A percentile compares a stretch with the other conserved stretches of the same genome.
Evolutionary conservation across 2,888 invertebrate species (phyloP).

Genomic region (Parnassius apollo): DNA sequence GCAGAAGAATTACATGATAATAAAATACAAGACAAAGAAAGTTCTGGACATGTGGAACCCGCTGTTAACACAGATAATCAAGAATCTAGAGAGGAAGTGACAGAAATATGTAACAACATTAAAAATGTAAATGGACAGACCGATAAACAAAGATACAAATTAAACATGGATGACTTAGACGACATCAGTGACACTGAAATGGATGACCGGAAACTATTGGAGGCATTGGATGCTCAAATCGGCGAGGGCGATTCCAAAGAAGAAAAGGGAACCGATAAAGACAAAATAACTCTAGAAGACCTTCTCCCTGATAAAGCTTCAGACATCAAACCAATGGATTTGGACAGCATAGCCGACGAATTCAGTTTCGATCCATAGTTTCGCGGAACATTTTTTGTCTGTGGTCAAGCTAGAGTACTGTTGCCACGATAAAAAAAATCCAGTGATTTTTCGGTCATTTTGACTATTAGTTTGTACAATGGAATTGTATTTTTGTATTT

Average conservation of each 20-base stretch:
- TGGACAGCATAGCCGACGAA: slow-evolving; percentile 46
- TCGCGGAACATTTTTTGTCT: neutral
- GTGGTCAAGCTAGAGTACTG: neutral
- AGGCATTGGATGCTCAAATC: slow-evolving; percentile 43
- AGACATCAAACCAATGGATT: slow-evolving; percentile 35
- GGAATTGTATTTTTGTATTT: slow-evolving; percentile 1
- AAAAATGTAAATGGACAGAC: neutral
- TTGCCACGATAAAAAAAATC: neutral
- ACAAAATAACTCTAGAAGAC: slow-evolving; percentile 29
- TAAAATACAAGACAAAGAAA: neutral
- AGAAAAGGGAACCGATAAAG: slow-evolving; percentile 22
- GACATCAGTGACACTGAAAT: slow-evolving; percentile 42
- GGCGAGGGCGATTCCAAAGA: slow-evolving; percentile 31
- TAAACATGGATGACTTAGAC: slow-evolving; percentile 38
- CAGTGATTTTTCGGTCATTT: neutral
- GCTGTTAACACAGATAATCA: neutral
- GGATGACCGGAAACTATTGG: slow-evolving; percentile 45
- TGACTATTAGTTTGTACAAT: neutral
- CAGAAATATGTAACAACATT: neutral
- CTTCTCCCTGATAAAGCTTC: slow-evolving; percentile 24
- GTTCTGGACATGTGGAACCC: neutral
- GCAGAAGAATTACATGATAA: neutral
- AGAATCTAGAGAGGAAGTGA: neutral
- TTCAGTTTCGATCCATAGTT: slow-evolving; percentile 24
- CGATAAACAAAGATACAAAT: slow-evolving; percentile 18